Conservation (phyloP, 2,888 invertebrate species). For the Agrotis ipsilon region DNA sequence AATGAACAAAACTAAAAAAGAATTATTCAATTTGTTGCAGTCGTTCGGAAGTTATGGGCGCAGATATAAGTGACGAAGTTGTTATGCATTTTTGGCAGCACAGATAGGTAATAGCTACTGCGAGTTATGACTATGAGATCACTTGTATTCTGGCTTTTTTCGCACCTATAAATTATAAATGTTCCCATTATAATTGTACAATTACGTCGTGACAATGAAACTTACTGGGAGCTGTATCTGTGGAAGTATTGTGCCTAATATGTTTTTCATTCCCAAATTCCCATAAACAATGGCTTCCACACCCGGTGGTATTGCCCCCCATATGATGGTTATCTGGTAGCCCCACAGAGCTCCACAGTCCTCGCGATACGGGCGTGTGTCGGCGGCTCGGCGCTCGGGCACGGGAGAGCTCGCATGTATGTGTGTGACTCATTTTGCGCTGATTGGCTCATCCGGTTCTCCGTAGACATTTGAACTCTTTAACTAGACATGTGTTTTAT, state of each 20-base stretch:
- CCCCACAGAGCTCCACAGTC: slow-evolving; percentile 43
- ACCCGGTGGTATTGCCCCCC: slow-evolving; percentile 47
- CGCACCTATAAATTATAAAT: too few species aligned
- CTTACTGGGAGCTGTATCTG: too few species aligned
- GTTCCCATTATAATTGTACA: too few species aligned
- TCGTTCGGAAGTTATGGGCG: too few species aligned
- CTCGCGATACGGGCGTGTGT: slow-evolving; percentile 74
- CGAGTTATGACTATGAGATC: too few species aligned
- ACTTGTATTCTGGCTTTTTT: too few species aligned
- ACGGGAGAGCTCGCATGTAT: slow-evolving; percentile 72
- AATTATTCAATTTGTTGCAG: too few species aligned
- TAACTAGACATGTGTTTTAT: slow-evolving; percentile 73
- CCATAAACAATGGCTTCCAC: slow-evolving; percentile 56
- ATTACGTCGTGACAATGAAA: too few species aligned
- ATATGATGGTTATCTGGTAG: slow-evolving; percentile 57
- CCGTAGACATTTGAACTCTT: slow-evolving; percentile 84
- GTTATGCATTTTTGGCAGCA: too few species aligned
- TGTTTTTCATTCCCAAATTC: slow-evolving; percentile 26
- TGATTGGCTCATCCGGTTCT: slow-evolving; percentile 89
- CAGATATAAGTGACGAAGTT: too few species aligned
- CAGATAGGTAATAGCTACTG: too few species aligned
- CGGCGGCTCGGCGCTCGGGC: slow-evolving; percentile 67
- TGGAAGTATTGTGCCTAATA: not conserved
- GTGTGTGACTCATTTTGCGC: slow-evolving; percentile 84
- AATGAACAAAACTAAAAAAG: too few species aligned